These are phyloP conservation scores for Sphinx pinastri DNA, from an alignment of 2,888 invertebrate genomes.

Conservation along the genomic window DNA sequence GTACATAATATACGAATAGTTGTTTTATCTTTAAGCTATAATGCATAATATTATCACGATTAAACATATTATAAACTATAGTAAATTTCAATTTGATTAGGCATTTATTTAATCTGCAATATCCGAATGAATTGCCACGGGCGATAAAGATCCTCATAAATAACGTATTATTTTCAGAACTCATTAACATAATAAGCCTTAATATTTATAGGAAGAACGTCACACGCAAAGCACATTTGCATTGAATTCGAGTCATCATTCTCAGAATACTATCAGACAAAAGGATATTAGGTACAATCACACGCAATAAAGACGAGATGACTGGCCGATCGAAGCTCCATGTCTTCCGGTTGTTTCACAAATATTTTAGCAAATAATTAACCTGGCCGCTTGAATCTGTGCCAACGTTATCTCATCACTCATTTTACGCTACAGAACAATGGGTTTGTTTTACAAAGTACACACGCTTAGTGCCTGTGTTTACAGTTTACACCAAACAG, in stretches of 20 bases:
- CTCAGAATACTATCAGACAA: slow-evolving; percentile 1
- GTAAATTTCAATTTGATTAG: not conserved
- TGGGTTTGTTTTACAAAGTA: slow-evolving; percentile 9
- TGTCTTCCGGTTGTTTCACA: slow-evolving; percentile 2
- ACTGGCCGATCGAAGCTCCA: slow-evolving; percentile 14
- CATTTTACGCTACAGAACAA: slow-evolving; percentile 20
- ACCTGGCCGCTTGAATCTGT: slow-evolving; percentile 16
- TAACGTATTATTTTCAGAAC: not conserved
- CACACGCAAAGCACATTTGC: not conserved
- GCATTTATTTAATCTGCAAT: not conserved
- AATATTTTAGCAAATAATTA: slow-evolving; percentile 19
- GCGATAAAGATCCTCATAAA: not conserved
- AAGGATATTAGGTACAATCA: slow-evolving; percentile 15
- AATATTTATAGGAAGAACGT: not conserved
- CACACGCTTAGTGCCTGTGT: not conserved
- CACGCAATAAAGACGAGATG: slow-evolving; percentile 12
- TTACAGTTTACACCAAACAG: too few species aligned
- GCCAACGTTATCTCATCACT: slow-evolving; percentile 21
- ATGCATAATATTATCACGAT: too few species aligned
- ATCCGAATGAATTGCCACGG: slow-evolving; percentile 1
- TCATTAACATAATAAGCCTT: not conserved
- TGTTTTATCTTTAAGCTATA: too few species aligned
- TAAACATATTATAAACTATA: too few species aligned
- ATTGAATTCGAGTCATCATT: slow-evolving; percentile 16
- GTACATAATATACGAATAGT: too few species aligned